Evolutionary conservation across 2,113 vertebrate species (phyloP), one percentile per base, ranked within the genome.

Genomic region (Leptobrachium ailaonicum): DNA sequence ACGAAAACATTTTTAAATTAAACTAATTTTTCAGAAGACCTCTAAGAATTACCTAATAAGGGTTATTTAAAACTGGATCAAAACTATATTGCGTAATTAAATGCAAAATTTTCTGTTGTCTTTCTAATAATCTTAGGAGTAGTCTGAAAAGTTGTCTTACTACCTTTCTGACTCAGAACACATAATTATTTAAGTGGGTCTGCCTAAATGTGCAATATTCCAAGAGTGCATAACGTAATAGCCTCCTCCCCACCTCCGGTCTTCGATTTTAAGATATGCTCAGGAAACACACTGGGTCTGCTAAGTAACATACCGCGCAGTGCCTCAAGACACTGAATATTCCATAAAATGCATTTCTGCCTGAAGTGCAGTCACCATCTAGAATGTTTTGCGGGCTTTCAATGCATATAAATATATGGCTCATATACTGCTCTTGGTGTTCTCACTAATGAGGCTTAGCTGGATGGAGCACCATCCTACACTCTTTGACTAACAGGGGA

Each of bases 391-490:
- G 42, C 50, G 43, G 66, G 41, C 32, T 56, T 77, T 56, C 40
- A 77, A 43, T 20, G n/a, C 66, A 68, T 69, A 42, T 68, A 45
- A 56, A 56, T 62, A 43, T 78, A 79, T 66, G 77, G 68, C 60
- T 79, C 58, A 41, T 79, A 66, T 72, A 40, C 32, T n/a, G 43
- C 43, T 79, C 67, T 77, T 77, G 40, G 47, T 79, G 69, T 62
- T 64, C 47, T 73, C 60, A 45, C 71, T 74, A 66, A 74, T 68
- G 64, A 74, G 32, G 63, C 71, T 80, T 80, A 74, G 63, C 64
- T 74, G 63, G 62, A 67, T 74, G n/a, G 20, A 68, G 42, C 50
- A 60, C 71, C 13, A 67, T 56, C 11, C n/a, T 74, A 68, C 63
- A 60, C 70, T 44, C 20, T 72, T 70, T 70, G 54, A 62, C 42